Conservation (phyloP, 2,797 vertebrate species). For the Bradypodion pumilum region DNA sequence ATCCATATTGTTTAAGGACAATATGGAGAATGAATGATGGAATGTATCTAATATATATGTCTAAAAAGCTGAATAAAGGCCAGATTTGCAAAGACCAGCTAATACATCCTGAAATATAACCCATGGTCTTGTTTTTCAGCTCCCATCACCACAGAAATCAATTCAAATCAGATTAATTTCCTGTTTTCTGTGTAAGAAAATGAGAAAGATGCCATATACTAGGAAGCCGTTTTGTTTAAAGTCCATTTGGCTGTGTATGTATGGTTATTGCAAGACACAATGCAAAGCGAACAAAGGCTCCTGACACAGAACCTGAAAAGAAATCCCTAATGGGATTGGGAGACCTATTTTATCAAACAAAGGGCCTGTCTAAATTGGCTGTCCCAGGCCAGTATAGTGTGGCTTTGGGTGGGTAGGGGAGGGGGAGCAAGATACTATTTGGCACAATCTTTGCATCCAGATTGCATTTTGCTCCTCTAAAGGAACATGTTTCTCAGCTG, state of each 20-base stretch:
- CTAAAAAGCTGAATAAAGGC: background rate
- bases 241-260: conserved; percentile 17
- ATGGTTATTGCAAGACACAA: conserved; percentile 4
- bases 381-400: too few species aligned
- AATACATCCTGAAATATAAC: background rate
- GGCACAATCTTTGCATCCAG: too few species aligned
- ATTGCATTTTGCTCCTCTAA: too few species aligned
- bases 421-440: too few species aligned
- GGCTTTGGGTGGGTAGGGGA: too few species aligned
- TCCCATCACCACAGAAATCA: background rate
- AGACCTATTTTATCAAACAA: background rate
- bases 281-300: background rate
- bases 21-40: background rate
- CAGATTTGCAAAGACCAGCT: background rate
- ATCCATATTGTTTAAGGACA: background rate
- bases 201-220: conserved; percentile 7
- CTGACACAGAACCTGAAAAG: background rate
- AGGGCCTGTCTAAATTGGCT: too few species aligned
- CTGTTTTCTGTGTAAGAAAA: conserved; percentile 15
- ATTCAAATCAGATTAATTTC: conserved; percentile 22
- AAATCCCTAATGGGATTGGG: background rate
- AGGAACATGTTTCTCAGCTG: too few species aligned
- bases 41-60: background rate
- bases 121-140: background rate
- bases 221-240: conserved; percentile 6